Percentiles rank a stretch among this genome's conserved stretches.
Evolutionary conservation across 1,140 invertebrate genomes (phyloP).

Genomic region (Bombus consobrinus): DNA sequence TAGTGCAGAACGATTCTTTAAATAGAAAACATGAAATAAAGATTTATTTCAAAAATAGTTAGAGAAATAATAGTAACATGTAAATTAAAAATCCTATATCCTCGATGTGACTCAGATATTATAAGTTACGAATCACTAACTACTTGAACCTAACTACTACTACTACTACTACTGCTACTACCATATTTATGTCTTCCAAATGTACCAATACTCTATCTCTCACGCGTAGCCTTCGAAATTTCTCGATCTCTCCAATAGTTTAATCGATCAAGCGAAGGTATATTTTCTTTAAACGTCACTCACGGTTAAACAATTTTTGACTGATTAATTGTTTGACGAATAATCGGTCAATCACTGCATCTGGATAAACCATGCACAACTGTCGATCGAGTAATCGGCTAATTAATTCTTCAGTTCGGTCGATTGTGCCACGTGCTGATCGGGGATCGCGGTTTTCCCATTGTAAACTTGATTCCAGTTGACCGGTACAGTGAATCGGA

Average conservation of each 20-base stretch:
- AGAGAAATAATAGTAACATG: no score
- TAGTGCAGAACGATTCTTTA: no score
- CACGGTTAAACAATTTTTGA: not conserved
- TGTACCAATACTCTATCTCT: no score
- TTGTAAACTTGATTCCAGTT: slow-evolving; percentile 84
- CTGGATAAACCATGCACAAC: no score
- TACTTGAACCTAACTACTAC: no score
- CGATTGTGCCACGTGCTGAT: not conserved
- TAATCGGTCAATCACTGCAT: not conserved
- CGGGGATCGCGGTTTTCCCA: slow-evolving; percentile 64
- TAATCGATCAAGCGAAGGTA: not conserved
- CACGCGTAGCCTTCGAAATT: not conserved
- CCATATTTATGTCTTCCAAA: no score
- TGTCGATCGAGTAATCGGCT: not conserved
- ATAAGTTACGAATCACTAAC: no score
- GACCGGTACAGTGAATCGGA: slow-evolving; percentile 94
- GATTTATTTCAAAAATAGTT: no score
- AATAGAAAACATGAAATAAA: no score
- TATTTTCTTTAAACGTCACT: not conserved
- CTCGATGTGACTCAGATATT: no score
- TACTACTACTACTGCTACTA: no score
- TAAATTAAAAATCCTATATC: no score
- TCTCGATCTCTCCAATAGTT: not conserved
- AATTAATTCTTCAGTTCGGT: not conserved
- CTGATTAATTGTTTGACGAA: not conserved